Percentiles rank a stretch among this genome's conserved stretches.
phyloP scores from a whole-genome alignment of 92 coral and sea anemone genomes.

The Scolanthus callimorphus region DNA sequence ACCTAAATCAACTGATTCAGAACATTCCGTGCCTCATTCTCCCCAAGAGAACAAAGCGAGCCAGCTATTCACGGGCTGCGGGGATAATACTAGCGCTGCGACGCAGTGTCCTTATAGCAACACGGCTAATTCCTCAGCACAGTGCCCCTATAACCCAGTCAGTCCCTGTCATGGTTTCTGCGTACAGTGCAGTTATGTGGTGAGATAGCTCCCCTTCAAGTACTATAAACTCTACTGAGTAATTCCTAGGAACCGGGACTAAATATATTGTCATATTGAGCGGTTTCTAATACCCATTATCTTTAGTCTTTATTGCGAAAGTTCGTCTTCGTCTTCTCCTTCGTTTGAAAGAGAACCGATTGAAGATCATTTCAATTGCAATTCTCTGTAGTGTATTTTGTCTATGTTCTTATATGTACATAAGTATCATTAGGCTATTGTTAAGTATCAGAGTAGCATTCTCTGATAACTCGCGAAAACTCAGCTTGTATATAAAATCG shows the following conservation, averaged over 20 bases:
- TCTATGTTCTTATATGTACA: too few species aligned
- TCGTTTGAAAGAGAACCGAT: too few species aligned
- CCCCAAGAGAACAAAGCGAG: not conserved
- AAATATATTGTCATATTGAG: too few species aligned
- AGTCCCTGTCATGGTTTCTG: conserved; percentile 33
- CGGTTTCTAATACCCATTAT: too few species aligned
- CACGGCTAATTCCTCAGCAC: not conserved
- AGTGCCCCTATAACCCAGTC: conserved; percentile 15
- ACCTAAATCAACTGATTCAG: conserved; percentile 14
- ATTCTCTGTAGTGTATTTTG: too few species aligned
- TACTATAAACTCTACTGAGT: too few species aligned
- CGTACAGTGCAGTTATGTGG: conserved; percentile 25
- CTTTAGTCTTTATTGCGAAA: too few species aligned
- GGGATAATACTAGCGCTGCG: not conserved
- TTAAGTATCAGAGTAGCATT: not conserved
- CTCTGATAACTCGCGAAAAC: not conserved
- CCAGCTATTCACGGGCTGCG: not conserved
- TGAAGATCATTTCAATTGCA: too few species aligned
- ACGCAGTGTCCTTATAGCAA: conserved; percentile 3
- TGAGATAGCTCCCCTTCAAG: conserved; percentile 23
- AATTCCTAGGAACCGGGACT: too few species aligned
- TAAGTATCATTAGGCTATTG: too few species aligned
- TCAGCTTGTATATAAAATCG: not conserved
- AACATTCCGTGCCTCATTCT: conserved; percentile 2
- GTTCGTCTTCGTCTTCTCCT: too few species aligned